phyloP scores from a whole-genome alignment of 2,888 invertebrate species.

The Chironomus tentans region DNA sequence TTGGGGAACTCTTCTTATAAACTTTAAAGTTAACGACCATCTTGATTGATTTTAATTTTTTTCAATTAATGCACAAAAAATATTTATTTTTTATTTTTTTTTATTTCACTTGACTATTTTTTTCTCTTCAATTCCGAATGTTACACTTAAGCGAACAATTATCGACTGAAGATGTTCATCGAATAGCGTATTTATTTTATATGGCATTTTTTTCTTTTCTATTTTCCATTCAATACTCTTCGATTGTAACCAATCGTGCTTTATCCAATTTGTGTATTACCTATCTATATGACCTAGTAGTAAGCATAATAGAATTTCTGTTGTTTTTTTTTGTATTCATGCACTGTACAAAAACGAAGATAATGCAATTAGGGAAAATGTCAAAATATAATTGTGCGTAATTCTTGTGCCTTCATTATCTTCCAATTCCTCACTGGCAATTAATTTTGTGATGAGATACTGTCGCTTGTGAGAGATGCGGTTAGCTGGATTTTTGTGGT shows the following conservation, averaged over 20 bases:
- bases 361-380: not conserved
- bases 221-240: not conserved
- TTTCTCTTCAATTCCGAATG: not conserved
- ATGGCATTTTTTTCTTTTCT: not conserved
- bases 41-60: slow-evolving; percentile 32
- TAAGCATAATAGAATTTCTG: not conserved
- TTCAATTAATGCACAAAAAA: not conserved
- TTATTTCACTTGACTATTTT: not conserved
- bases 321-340: not conserved
- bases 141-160: not conserved
- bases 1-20: slow-evolving; percentile 83
- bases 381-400: not conserved
- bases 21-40: slow-evolving; percentile 90
- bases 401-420: too few species aligned
- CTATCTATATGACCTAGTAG: not conserved
- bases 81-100: not conserved
- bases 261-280: not conserved
- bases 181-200: slow-evolving; percentile 3
- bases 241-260: not conserved
- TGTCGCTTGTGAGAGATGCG: too few species aligned
- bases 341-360: not conserved
- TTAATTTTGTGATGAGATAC: too few species aligned
- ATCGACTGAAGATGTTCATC: not conserved
- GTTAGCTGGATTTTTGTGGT: too few species aligned
- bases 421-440: too few species aligned